These are phyloP conservation scores for Rotaria magnacalcarata DNA, from an alignment of 2,888 invertebrate species.

Conservation along the genomic window DNA sequence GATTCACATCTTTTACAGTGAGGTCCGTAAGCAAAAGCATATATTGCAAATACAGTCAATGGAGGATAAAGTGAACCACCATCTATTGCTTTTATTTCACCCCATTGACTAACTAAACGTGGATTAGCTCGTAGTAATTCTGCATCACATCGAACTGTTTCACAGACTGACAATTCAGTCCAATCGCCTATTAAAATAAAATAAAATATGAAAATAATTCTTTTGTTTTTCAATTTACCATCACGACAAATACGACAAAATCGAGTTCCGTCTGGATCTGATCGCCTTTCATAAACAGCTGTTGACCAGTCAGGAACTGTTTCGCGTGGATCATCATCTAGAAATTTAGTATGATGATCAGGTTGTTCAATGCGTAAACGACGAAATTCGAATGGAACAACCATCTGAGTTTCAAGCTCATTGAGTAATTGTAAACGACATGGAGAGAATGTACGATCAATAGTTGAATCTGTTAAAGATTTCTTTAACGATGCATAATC, in stretches of 20 bases:
- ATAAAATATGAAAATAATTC: background rate
- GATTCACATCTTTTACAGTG: constrained; percentile 16
- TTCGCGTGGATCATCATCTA: constrained; percentile 1
- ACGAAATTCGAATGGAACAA: constrained; percentile 35
- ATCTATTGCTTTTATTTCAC: background rate
- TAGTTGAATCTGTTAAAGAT: background rate
- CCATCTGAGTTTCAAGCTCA: background rate
- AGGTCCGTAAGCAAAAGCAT: constrained; percentile 20
- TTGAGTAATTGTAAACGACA: background rate
- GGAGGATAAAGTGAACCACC: background rate
- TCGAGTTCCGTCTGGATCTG: background rate
- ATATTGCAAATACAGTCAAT: background rate
- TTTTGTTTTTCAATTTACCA: background rate
- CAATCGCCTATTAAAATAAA: background rate
- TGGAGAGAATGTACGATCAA: background rate
- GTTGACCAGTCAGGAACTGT: background rate
- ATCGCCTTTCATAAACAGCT: constrained; percentile 27
- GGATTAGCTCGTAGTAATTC: constrained; percentile 30
- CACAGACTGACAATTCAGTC: constrained; percentile 11
- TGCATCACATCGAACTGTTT: constrained; percentile 29
- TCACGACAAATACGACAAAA: constrained; percentile 24
- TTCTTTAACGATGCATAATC: background rate
- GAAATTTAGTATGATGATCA: constrained; percentile 2
- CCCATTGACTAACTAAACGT: constrained; percentile 25
- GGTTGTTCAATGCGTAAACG: constrained; percentile 36